These are phyloP conservation scores for Cephus spinipes DNA, from an alignment of 2,888 invertebrate species.

Conservation along the genomic window DNA sequence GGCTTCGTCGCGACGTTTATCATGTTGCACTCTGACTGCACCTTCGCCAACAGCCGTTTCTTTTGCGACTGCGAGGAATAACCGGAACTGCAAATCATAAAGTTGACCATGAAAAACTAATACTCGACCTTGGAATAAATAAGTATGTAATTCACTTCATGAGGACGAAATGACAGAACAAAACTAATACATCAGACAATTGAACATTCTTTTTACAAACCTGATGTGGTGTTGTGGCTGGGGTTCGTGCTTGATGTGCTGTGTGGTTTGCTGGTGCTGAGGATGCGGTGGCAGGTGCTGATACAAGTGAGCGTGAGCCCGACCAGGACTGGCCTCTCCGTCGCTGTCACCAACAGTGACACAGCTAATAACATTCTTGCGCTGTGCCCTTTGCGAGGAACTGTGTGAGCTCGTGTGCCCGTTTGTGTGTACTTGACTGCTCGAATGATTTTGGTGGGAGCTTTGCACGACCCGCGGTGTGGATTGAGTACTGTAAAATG, in stretches of 20 bases:
- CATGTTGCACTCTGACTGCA: conserved; percentile 80
- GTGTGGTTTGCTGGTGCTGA: conserved; percentile 59
- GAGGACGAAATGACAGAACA: neutral
- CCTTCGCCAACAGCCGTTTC: conserved; percentile 88
- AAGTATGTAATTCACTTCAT: neutral
- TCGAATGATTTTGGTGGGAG: conserved; percentile 52
- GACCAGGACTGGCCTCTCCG: conserved; percentile 74
- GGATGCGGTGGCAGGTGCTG: conserved; percentile 57
- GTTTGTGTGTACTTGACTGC: conserved; percentile 40
- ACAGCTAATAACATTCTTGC: conserved; percentile 83
- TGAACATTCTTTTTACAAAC: conserved; percentile 33
- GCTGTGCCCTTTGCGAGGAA: conserved; percentile 61
- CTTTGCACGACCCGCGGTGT: conserved; percentile 56
- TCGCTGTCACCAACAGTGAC: conserved; percentile 83
- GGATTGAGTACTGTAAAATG: conserved; percentile 55
- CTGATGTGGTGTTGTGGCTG: conserved; percentile 66
- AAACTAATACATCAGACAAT: neutral
- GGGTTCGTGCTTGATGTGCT: conserved; percentile 71
- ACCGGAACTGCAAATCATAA: conserved; percentile 53
- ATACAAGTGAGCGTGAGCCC: conserved; percentile 63
- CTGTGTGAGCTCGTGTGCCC: conserved; percentile 38
- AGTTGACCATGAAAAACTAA: neutral
- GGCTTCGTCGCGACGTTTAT: conserved; percentile 73
- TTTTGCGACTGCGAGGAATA: conserved; percentile 84
- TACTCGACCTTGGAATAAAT: neutral